A percentile compares a stretch with the other conserved stretches of the same genome.
Conservation (phyloP, 1,140 invertebrate genomes). For the Doryteuthis pealeii region DNA sequence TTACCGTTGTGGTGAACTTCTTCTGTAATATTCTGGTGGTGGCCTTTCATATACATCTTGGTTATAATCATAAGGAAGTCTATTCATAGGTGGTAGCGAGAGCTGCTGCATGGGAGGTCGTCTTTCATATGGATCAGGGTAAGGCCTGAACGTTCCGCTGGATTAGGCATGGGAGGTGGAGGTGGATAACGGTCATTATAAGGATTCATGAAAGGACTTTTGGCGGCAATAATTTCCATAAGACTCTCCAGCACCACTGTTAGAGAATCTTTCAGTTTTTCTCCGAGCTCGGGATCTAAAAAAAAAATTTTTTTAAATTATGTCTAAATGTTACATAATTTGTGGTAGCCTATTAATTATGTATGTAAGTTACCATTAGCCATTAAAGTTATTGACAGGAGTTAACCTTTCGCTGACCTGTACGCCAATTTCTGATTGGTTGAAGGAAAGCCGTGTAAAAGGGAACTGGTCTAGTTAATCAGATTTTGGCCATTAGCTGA, state of each 20-base stretch:
- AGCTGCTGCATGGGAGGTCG: slow-evolving; percentile 22
- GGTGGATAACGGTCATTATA: slow-evolving; percentile 43
- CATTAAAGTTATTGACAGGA: too few relatives aligned
- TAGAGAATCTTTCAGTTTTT: too few relatives aligned
- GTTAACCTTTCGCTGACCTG: too few relatives aligned
- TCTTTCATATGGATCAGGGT: slow-evolving; percentile 47
- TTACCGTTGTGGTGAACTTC: slow-evolving; percentile 26
- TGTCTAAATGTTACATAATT: too few relatives aligned
- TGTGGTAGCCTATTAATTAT: too few relatives aligned
- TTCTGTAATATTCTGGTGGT: slow-evolving; percentile 46
- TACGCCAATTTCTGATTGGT: too few relatives aligned
- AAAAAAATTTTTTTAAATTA: too few relatives aligned
- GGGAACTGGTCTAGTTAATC: too few relatives aligned
- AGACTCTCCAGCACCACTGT: neutral
- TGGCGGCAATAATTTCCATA: neutral
- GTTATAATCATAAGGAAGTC: slow-evolving; percentile 31
- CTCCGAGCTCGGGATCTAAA: too few relatives aligned
- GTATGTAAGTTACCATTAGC: too few relatives aligned
- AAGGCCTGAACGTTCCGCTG: slow-evolving; percentile 46
- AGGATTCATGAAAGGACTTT: neutral
- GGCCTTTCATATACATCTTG: slow-evolving; percentile 46
- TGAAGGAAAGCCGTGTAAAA: too few relatives aligned
- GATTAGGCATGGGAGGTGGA: slow-evolving; percentile 28
- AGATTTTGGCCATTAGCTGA: too few relatives aligned
- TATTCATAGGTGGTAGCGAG: slow-evolving; percentile 30